Percentiles rank a stretch among this genome's conserved stretches.
phyloP scores from a whole-genome alignment of 2,113 vertebrate species.

The Ellobius talpinus region DNA sequence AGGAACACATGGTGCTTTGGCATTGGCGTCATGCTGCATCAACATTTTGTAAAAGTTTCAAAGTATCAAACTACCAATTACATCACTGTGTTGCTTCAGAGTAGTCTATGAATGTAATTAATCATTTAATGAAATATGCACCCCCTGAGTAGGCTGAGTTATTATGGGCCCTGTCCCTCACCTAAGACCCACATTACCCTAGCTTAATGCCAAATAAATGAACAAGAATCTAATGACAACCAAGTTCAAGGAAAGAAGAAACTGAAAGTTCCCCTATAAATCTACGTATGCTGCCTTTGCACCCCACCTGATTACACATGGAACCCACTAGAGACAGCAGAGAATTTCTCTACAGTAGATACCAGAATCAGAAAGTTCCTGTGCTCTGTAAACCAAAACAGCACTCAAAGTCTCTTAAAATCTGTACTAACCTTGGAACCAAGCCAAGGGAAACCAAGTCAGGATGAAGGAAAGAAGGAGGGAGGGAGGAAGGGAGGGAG shows the following conservation, averaged over 20 bases:
- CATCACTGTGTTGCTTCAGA: background rate
- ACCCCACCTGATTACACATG: background rate
- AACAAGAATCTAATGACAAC: background rate
- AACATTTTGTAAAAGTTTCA: background rate
- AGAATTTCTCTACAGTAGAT: background rate
- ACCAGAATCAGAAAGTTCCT: background rate
- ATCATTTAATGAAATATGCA: conserved; percentile 11
- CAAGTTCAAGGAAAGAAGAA: conserved; percentile 1
- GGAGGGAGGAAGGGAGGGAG: too few species aligned
- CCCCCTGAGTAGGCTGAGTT: background rate
- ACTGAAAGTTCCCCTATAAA: background rate
- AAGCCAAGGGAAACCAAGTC: conserved; percentile 3
- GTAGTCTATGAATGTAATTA: background rate
- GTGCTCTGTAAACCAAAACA: background rate
- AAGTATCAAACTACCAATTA: conserved; percentile 3
- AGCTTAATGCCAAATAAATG: background rate
- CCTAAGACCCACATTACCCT: background rate
- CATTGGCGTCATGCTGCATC: background rate
- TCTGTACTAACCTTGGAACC: background rate
- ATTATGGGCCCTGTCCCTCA: background rate
- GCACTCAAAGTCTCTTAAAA: conserved; percentile 16
- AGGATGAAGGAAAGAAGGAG: background rate
- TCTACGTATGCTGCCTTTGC: background rate
- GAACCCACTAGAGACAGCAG: background rate
- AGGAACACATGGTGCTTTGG: background rate